Evolutionary conservation across 2,888 invertebrate species (phyloP), one percentile per base, ranked within the genome.

Genomic region (Liodrosophila aerea): DNA sequence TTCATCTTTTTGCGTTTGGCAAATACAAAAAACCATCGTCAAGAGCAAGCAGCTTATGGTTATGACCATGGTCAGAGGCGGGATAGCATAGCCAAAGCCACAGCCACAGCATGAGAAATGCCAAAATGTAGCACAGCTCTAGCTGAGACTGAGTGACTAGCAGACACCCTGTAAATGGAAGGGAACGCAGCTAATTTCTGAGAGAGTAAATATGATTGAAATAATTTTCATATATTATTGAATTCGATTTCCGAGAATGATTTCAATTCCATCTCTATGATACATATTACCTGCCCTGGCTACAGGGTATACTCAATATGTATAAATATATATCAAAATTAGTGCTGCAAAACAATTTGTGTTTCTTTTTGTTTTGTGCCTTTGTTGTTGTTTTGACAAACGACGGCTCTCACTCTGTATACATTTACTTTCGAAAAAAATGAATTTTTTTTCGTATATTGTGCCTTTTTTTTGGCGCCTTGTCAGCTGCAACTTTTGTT

Each of bases 401-500:
- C 44, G 9, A 18, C 13, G 54, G n/a, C 34, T 13, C 16, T 49
- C 22, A 22, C 5, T 4, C 22, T 22, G n/a, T n/a, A 22, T 5
- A 22, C 22, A 4, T 22, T 4, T 22, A 4, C 37, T 53, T 27
- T 44, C 30, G 1, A 12, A 27, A 30, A 30, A 29, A 18, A 5
- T 29, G n/a, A 3, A 16, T 41, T 44, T 41, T 58, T 13, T 18
- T 58, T 44, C 22, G 37, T 34, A 45, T 36, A 59, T 64, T 52
- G 31, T n/a, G 50, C 9, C n/a, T n/a, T n/a, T 40, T 63, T 56
- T 52, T 52, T 47, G 49, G 40, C 68, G 68, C 68, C 68, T 45
- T 65, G 51, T 67, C 40, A 67, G 30, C 34, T 47, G 64, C 52
- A 64, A 64, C 37, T 67, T 66, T 60, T 65, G 61, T 65, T 67